Evolutionary conservation across 2,888 invertebrate species (phyloP).

Genomic region (Eupithecia dodoneata): DNA sequence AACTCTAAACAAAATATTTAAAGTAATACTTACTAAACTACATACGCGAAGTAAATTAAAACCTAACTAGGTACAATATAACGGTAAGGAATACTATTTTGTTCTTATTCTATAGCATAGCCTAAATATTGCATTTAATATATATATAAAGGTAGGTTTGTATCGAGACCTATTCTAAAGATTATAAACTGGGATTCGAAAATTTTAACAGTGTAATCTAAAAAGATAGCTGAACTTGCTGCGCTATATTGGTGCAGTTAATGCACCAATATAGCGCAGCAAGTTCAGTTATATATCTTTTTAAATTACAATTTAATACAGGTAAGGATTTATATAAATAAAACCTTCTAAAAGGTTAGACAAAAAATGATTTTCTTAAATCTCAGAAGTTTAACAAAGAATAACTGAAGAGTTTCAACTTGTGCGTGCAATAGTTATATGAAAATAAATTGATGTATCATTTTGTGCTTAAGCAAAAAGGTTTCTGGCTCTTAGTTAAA

Average conservation of each 20-base stretch:
- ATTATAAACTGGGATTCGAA: neutral
- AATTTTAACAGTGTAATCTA: too few relatives aligned
- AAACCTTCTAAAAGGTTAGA: neutral
- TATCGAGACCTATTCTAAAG: neutral
- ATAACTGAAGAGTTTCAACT: neutral
- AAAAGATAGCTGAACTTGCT: too few relatives aligned
- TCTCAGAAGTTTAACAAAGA: neutral
- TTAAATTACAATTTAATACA: too few relatives aligned
- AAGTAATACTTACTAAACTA: constrained; percentile 47
- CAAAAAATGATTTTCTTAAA: neutral
- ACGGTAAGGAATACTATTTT: constrained; percentile 71
- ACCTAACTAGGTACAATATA: constrained; percentile 34
- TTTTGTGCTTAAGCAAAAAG: neutral
- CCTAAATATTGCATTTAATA: constrained; percentile 55
- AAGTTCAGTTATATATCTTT: too few relatives aligned
- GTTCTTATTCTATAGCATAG: constrained; percentile 62
- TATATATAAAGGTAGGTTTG: neutral
- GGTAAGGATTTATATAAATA: neutral
- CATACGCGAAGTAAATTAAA: constrained; percentile 55
- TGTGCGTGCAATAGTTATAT: neutral
- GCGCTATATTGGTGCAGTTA: too few relatives aligned
- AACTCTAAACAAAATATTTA: constrained; percentile 31
- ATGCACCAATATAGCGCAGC: too few relatives aligned
- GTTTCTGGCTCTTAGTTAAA: neutral
- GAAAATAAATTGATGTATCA: neutral